A percentile compares a stretch with the other conserved stretches of the same genome.
phyloP scores from a whole-genome alignment of 2,797 vertebrate genomes.

The Enteromius unitaeniatus region DNA sequence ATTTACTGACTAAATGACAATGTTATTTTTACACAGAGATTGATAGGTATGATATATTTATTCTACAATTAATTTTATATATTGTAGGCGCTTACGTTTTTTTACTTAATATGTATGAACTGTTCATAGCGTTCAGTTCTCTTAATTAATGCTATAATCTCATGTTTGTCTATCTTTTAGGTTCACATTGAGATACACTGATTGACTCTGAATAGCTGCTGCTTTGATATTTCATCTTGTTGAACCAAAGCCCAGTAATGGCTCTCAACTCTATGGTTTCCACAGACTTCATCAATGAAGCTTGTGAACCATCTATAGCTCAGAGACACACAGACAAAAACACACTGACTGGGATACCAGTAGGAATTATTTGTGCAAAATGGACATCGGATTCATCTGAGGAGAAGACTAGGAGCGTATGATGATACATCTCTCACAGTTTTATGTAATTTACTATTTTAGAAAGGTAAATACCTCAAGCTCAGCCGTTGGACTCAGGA shows the following conservation, averaged over 20 bases:
- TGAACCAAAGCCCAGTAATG: not conserved
- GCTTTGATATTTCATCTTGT: not conserved
- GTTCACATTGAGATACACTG: conserved; percentile 98
- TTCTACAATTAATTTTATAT: not conserved
- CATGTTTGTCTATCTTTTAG: conserved; percentile 72
- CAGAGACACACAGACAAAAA: conserved; percentile 1
- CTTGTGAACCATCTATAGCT: not conserved
- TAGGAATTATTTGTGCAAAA: too few relatives aligned
- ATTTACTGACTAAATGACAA: too few relatives aligned
- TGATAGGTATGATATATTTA: not conserved
- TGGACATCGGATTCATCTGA: not conserved
- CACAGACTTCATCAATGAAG: not conserved
- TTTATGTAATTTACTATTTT: not conserved
- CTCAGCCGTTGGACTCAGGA: not conserved
- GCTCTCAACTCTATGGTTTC: not conserved
- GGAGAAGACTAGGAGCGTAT: not conserved
- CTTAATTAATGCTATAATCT: not conserved
- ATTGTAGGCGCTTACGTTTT: not conserved
- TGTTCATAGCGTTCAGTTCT: not conserved
- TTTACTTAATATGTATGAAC: not conserved
- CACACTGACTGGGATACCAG: not conserved
- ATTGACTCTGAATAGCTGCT: conserved; percentile 52
- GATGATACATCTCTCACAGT: not conserved
- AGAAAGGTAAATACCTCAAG: not conserved
- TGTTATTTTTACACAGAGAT: too few relatives aligned